Evolutionary conservation across 1,140 invertebrate species (phyloP).

Genomic region (Achatina immaculata): DNA sequence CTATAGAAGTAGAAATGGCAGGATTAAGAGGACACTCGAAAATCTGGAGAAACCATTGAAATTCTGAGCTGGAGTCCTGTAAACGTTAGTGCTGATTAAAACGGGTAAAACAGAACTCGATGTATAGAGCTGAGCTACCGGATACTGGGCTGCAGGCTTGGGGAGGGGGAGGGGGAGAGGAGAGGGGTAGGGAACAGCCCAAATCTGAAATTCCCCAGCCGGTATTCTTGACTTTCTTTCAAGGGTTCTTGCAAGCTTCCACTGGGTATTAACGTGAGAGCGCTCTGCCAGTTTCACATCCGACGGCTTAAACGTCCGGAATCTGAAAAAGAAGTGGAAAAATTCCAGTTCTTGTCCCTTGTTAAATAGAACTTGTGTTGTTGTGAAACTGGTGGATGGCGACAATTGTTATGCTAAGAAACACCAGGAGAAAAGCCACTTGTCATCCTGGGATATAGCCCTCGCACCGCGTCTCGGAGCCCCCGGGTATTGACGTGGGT

Average conservation of each 20-base stretch:
- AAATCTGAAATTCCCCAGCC: neutral
- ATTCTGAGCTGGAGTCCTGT: neutral
- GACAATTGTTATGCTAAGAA: neutral
- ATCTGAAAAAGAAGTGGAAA: neutral
- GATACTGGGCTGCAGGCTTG: neutral
- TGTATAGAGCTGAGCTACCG: neutral
- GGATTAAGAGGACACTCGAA: neutral
- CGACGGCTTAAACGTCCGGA: neutral
- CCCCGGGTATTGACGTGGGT: neutral
- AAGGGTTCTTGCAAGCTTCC: neutral
- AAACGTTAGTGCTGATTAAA: neutral
- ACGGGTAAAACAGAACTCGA: neutral
- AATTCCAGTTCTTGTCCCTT: neutral
- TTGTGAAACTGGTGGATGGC: neutral
- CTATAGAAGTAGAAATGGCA: neutral
- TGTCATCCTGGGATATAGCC: neutral
- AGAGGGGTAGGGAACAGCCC: neutral
- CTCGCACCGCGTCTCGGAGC: neutral
- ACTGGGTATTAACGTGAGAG: neutral
- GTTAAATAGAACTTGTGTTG: neutral
- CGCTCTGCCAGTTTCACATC: neutral
- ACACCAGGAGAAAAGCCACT: neutral
- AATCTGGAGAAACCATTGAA: neutral
- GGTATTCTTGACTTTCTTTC: neutral
- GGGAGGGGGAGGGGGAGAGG: no score